Evolutionary conservation across 2,797 vertebrate genomes (phyloP), one percentile per base, ranked within the genome.

Genomic region (Manis javanica): DNA sequence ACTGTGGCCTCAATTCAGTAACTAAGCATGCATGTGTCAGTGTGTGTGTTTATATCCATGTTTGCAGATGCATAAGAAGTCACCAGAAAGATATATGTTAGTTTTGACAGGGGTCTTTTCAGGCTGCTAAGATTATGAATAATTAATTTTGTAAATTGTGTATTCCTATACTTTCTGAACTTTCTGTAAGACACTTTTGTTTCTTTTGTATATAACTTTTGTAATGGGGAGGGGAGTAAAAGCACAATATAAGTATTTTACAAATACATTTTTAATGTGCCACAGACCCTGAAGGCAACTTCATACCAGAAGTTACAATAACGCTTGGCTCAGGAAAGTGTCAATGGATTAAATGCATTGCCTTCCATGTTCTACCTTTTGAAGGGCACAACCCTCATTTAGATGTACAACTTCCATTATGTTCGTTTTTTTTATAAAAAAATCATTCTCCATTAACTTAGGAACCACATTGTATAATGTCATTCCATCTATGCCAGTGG

Each of bases 311-410:
- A 95, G 71, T 91, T 96, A 77, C 37, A 95, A 79, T 86, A 94
- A 55, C 24, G 49, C 89, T 96, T 72, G 81, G 78, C 79, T 96
- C 83, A 68, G 91, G 46, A 95, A 90, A 84, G 88, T 5, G 0
- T 82, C 95, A 24, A 8, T 42, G 66, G 75, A 95, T 91, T 95
- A 87, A 97, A 94, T 49, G 2, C 68, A 71, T 74, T 71, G 71
- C 53, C 77, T 96, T 81, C 63, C 61, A 18, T 1, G 39, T 75
- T 82, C 24, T 75, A 86, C 93, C 51, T 95, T 97, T 93, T 57
- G 90, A 97, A 96, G 97, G 95, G 88, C 95, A 92, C 63, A 94
- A 90, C 89, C 75, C 81, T 97, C 86, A 96, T 97, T 97, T 90
- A 87, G 96, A 97, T 85, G 71, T 97, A 97, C 93, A 97, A 87